A percentile compares a stretch with the other conserved stretches of the same genome.
Evolutionary conservation across 2,113 vertebrate genomes (phyloP).

Genomic region (Anarhynchus alexandrinus): DNA sequence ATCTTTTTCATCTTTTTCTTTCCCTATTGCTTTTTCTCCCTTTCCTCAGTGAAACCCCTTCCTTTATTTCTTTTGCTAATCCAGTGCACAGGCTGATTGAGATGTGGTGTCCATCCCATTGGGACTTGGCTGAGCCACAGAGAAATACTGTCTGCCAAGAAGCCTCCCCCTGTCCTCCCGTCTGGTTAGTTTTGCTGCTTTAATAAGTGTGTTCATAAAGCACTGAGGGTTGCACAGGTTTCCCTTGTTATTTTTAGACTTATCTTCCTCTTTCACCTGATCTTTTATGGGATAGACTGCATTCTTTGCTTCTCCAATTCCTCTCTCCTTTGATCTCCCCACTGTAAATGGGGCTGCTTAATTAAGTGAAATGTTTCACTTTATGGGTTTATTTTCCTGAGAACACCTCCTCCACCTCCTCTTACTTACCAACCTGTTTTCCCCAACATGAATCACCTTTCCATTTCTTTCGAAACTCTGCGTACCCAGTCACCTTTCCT

Average conservation of each 20-base stretch:
- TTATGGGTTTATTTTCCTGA: slow-evolving; percentile 13
- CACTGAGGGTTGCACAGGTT: neutral
- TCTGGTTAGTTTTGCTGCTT: neutral
- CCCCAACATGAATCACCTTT: neutral
- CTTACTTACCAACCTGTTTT: neutral
- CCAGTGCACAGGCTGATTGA: neutral
- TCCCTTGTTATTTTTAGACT: slow-evolving; percentile 29
- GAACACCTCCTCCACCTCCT: slow-evolving; percentile 30
- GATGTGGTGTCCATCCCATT: neutral
- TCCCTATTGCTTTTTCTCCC: neutral
- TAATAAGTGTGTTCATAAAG: neutral
- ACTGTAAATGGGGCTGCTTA: neutral
- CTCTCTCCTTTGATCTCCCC: slow-evolving; percentile 43
- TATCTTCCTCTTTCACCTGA: slow-evolving; percentile 20
- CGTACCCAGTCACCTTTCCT: neutral
- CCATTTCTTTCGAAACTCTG: neutral
- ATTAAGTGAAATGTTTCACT: slow-evolving; percentile 39
- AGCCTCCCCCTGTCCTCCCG: neutral
- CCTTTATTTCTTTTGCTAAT: neutral
- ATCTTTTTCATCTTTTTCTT: neutral
- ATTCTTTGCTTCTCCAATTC: slow-evolving; percentile 35
- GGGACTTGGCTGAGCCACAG: neutral
- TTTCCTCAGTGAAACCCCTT: neutral
- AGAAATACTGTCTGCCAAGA: neutral
- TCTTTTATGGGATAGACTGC: slow-evolving; percentile 11